Percentiles rank a stretch among this genome's conserved stretches.
Evolutionary conservation across 1,140 invertebrate species (phyloP).

Genomic region (Drosophila nannoptera): DNA sequence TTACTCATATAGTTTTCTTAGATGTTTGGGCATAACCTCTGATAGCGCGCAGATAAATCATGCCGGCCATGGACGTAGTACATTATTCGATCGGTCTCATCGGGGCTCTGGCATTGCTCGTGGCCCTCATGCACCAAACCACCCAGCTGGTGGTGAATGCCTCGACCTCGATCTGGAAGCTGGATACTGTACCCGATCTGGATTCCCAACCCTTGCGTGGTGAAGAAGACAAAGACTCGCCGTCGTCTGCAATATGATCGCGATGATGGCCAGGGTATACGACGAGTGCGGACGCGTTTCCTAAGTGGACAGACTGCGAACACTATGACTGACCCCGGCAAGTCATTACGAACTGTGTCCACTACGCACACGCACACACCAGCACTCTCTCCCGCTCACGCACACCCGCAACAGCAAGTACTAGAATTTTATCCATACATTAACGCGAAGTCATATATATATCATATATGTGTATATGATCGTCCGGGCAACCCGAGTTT

Average conservation of each 20-base stretch:
- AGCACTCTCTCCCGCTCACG: too few species aligned
- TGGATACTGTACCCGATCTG: slow-evolving; percentile 4
- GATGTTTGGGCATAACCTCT: neutral
- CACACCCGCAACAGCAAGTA: too few species aligned
- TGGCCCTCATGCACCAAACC: slow-evolving; percentile 13
- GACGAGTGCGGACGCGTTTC: neutral
- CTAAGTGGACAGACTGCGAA: neutral
- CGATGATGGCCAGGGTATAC: neutral
- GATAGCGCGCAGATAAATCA: neutral
- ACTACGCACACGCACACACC: neutral
- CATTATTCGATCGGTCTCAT: slow-evolving; percentile 40
- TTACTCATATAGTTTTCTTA: neutral
- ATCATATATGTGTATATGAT: neutral
- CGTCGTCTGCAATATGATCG: too few species aligned
- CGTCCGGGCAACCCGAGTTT: neutral
- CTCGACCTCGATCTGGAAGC: neutral
- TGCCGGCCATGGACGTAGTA: slow-evolving; percentile 21
- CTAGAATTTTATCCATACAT: too few species aligned
- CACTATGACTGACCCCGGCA: neutral
- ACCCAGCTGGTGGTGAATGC: slow-evolving; percentile 14
- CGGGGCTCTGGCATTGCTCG: slow-evolving; percentile 29
- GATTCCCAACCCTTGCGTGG: neutral
- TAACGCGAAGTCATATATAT: too few species aligned
- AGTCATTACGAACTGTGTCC: neutral
- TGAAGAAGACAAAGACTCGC: neutral